These are phyloP conservation scores for Ctena decussata DNA, from an alignment of 2,888 invertebrate species.

Conservation along the genomic window DNA sequence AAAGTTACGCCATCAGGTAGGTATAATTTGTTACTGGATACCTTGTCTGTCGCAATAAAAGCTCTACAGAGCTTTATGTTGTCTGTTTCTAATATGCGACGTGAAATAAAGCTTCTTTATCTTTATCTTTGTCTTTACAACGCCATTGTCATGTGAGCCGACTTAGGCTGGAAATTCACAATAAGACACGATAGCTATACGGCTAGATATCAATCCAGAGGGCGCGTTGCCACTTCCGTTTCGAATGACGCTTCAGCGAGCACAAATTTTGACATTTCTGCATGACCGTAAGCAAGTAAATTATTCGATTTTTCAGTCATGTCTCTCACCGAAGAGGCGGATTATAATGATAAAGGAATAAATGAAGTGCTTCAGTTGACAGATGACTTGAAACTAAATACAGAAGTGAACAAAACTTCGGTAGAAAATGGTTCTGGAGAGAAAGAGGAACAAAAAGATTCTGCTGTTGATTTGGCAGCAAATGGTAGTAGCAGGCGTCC, in stretches of 20 bases:
- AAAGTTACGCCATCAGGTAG: no score
- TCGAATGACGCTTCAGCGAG: conserved; percentile 63
- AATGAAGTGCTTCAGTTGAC: background rate
- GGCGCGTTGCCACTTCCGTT: conserved; percentile 59
- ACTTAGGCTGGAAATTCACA: no score
- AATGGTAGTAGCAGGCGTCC: background rate
- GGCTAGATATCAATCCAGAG: no score
- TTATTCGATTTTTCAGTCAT: background rate
- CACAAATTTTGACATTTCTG: background rate
- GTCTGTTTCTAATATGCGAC: no score
- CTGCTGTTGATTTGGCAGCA: background rate
- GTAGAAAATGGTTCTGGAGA: background rate
- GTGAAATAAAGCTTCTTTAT: no score
- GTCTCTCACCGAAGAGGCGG: background rate
- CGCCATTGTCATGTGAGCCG: no score
- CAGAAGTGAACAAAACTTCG: background rate
- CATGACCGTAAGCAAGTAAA: background rate
- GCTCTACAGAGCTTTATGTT: no score
- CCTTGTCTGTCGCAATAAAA: no score
- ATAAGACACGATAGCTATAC: no score
- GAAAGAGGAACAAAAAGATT: background rate
- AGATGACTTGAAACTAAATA: background rate
- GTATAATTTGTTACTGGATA: no score
- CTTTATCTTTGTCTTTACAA: no score
- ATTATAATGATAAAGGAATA: background rate